phyloP scores from a whole-genome alignment of 2,797 vertebrate species.

The Micromesistius poutassou region DNA sequence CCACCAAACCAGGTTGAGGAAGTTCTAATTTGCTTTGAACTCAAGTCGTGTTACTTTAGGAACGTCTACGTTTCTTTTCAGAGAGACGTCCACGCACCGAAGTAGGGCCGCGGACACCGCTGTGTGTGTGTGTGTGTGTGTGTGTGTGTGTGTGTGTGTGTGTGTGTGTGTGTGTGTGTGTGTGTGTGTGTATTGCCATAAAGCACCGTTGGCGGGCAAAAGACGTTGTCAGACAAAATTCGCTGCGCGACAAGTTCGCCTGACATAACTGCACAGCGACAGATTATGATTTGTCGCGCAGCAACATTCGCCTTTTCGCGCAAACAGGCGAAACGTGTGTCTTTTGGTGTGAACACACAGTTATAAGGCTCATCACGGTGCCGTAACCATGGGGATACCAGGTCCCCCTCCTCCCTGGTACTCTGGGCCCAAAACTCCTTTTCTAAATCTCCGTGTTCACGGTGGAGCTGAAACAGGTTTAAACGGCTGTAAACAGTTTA shows the following conservation, averaged over 20 bases:
- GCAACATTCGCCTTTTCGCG: too few relatives aligned
- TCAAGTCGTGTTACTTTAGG: background rate
- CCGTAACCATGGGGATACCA: background rate
- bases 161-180: too few relatives aligned
- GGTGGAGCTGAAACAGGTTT: background rate
- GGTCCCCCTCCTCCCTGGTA: background rate
- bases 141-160: too few relatives aligned
- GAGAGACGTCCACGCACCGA: background rate
- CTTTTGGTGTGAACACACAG: too few relatives aligned
- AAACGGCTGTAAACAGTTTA: background rate
- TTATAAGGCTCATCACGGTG: background rate
- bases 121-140: conserved; percentile 1
- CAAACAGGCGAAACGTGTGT: too few relatives aligned
- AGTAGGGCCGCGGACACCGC: background rate
- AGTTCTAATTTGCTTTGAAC: background rate
- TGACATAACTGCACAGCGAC: too few relatives aligned
- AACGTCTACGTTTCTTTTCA: background rate
- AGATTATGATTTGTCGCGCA: too few relatives aligned
- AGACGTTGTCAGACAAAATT: too few relatives aligned
- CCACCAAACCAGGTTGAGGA: too few relatives aligned
- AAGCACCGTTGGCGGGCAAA: too few relatives aligned
- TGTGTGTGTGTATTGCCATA: too few relatives aligned
- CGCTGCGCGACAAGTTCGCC: too few relatives aligned
- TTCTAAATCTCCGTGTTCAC: background rate
- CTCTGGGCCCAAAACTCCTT: background rate